Percentiles rank a stretch among this genome's conserved stretches.
These are phyloP conservation scores for Heliothis peltigera DNA, from an alignment of 2,888 invertebrate species.

Conservation along the genomic window DNA sequence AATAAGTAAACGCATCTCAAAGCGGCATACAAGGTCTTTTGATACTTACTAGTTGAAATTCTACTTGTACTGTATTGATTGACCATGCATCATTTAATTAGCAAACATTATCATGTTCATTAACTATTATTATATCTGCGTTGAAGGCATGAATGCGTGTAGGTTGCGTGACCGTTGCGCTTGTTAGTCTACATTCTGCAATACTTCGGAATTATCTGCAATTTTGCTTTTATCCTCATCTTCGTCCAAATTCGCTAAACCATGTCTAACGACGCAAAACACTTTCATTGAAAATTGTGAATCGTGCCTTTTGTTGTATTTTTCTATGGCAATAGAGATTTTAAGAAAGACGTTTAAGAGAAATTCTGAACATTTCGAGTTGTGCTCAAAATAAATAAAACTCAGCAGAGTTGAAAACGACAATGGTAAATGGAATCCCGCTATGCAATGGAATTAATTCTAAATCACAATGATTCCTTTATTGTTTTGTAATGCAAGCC, in stretches of 20 bases:
- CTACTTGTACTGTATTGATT: conserved; percentile 30
- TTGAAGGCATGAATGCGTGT: conserved; percentile 27
- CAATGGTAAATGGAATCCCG: conserved; percentile 21
- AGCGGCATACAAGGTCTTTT: conserved; percentile 43
- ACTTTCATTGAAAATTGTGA: conserved; percentile 26
- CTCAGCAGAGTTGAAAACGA: conserved; percentile 7
- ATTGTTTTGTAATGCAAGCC: conserved; percentile 34
- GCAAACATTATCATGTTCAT: conserved; percentile 47
- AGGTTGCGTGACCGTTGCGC: conserved; percentile 56
- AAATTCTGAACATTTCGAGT: conserved; percentile 7
- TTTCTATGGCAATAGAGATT: conserved; percentile 6
- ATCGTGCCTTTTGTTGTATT: conserved; percentile 16
- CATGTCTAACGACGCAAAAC: conserved; percentile 34
- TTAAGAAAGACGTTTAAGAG: conserved; percentile 8
- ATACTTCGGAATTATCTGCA: conserved; percentile 38
- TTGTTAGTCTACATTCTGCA: conserved; percentile 47
- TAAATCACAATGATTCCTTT: conserved; percentile 12
- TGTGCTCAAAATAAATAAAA: conserved; percentile 6
- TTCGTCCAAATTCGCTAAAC: conserved; percentile 25
- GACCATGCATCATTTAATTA: conserved; percentile 39
- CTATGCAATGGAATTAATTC: conserved; percentile 6
- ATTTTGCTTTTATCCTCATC: conserved; percentile 40
- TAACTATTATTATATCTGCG: conserved; percentile 36
- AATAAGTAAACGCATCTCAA: conserved; percentile 30
- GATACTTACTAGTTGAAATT: conserved; percentile 29